Conservation (phyloP, 2,888 invertebrate genomes). For the Eulithis testata region DNA sequence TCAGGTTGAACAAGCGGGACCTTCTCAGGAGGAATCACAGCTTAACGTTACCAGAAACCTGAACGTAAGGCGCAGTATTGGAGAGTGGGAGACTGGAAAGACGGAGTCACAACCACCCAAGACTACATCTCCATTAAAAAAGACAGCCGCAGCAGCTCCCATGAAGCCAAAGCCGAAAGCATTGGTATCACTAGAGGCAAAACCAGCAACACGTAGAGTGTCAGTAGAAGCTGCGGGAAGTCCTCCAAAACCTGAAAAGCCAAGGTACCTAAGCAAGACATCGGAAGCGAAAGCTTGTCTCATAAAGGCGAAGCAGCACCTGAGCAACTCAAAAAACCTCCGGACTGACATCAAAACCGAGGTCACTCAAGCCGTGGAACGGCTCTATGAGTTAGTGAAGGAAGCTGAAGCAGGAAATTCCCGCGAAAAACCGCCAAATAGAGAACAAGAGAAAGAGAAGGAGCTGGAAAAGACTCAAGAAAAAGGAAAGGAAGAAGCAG, state of each 20-base stretch:
- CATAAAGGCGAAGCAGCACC: background rate
- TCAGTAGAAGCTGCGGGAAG: no score
- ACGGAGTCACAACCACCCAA: background rate
- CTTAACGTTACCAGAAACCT: no score
- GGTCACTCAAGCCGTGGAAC: conserved; percentile 1
- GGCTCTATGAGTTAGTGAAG: background rate
- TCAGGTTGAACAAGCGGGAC: background rate
- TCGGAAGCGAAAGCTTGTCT: background rate
- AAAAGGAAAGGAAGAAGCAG: background rate
- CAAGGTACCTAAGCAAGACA: background rate
- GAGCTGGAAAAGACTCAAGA: background rate
- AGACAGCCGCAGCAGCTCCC: background rate
- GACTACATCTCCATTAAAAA: background rate
- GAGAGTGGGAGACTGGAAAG: background rate
- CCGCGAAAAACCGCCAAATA: background rate
- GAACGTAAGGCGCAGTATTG: background rate
- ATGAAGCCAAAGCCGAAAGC: background rate
- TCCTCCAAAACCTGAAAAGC: background rate
- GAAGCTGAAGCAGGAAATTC: background rate
- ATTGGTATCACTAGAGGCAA: no score
- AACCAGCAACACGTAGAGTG: background rate
- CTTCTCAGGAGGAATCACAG: background rate
- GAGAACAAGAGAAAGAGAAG: background rate
- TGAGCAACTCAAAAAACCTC: background rate
- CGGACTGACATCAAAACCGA: background rate